Evolutionary conservation across 2,113 vertebrate species (phyloP).

Genomic region (Cnemophilus loriae): DNA sequence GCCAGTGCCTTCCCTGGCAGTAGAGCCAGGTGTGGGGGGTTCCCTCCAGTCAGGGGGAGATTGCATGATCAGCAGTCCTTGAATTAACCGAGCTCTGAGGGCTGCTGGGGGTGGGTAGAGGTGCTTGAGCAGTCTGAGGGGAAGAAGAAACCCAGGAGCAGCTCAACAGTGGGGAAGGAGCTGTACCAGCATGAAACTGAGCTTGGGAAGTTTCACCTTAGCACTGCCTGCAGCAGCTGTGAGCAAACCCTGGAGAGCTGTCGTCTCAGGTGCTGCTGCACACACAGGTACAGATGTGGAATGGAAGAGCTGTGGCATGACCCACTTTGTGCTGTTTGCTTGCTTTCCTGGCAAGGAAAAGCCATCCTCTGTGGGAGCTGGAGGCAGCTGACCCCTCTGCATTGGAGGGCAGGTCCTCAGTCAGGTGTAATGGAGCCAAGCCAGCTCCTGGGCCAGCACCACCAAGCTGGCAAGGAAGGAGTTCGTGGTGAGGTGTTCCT

Average conservation of each 20-base stretch:
- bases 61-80: background rate
- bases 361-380: too few species aligned
- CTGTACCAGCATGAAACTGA: rapidly evolving
- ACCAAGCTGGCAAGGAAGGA: background rate
- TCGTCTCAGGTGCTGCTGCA: background rate
- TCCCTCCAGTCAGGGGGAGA: background rate
- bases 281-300: rapidly evolving
- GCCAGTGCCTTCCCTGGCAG: rapidly evolving
- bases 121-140: rapidly evolving
- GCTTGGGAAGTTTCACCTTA: rapidly evolving
- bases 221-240: rapidly evolving
- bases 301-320: background rate
- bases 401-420: background rate
- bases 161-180: background rate
- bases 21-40: rapidly evolving
- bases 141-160: rapidly evolving
- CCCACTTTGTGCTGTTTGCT: background rate
- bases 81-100: background rate
- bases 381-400: background rate
- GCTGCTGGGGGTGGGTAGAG: rapidly evolving
- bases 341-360: too few species aligned
- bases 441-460: background rate
- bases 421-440: background rate
- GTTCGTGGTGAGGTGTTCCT: rapidly evolving
- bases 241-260: background rate